Evolutionary conservation across 2,113 vertebrate genomes (phyloP), one percentile per base, ranked within the genome.

Genomic region (Puffinus mauretanicus): DNA sequence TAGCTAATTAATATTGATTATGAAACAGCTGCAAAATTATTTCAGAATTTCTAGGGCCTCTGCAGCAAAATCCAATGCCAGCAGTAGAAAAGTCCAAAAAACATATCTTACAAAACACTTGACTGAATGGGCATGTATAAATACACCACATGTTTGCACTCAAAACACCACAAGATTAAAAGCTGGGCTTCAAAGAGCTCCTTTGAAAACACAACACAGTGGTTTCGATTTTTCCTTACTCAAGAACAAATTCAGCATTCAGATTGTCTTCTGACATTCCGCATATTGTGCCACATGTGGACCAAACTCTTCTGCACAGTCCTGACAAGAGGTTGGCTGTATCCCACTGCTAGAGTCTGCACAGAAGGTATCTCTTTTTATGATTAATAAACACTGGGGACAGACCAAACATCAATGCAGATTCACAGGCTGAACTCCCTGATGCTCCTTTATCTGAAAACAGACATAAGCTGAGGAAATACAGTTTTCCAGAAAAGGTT

Each of bases 111-210:
- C 15, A 77, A 73, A 94, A 62, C 55, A 64, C 32, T 86, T 47
- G 34, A 65, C 52, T 70, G 62, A 90, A 80, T 58, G 44, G 83
- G 20, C 58, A 86, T 88, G 55, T 70, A 90, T 79, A 94, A 93
- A 73, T 22, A 78, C 13, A 4, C 51, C 77, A 78, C n/a, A 81
- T 81, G 27, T 88, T 95, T 94, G 72, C 34, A 78, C 40, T 93
- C 80, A 82, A 32, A 95, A 75, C n/a, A n/a, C 49, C 61, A 73
- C 30, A 73, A 92, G 93, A 82, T 90, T 90, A 88, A 93, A 90
- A 88, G 51, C 71, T 42, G 49, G 46, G 51, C 55, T 92, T 94
- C 86, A 81, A 83, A 88, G 71, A 77, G 20, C 19, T 91, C 51
- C 34, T 93, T 71, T 81, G 80, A 86, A 93, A 96, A 81, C 27